phyloP scores from a whole-genome alignment of 2,888 invertebrate species.

The Latrodectus hesperus region DNA sequence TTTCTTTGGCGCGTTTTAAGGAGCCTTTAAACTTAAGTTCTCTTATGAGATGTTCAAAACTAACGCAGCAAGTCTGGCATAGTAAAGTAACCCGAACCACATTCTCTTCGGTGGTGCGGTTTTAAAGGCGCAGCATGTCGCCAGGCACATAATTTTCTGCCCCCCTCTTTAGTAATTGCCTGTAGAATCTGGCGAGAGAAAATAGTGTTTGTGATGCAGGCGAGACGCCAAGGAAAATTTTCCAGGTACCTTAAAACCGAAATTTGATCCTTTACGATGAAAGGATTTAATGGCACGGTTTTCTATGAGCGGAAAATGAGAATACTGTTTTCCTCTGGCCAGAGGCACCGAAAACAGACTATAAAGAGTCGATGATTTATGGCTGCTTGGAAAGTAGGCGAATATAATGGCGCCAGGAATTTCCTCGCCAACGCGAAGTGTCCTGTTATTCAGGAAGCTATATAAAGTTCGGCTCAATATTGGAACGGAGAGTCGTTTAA shows the following conservation, averaged over 20 bases:
- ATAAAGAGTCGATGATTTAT: slow-evolving; percentile 2
- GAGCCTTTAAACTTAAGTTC: too few relatives aligned
- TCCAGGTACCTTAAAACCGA: background rate
- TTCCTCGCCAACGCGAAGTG: too few relatives aligned
- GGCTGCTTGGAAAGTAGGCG: background rate
- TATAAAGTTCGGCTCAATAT: too few relatives aligned
- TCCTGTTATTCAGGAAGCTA: too few relatives aligned
- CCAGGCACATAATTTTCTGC: background rate
- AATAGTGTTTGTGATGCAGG: background rate
- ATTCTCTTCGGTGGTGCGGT: background rate
- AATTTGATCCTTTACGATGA: slow-evolving; percentile 2
- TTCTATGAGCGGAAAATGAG: slow-evolving; percentile 5
- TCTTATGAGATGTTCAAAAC: too few relatives aligned
- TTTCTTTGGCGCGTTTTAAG: too few relatives aligned
- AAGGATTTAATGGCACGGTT: slow-evolving; percentile 1
- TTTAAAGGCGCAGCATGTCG: background rate
- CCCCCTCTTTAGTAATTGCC: background rate
- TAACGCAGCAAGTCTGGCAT: too few relatives aligned
- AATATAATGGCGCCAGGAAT: background rate
- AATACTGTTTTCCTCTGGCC: background rate
- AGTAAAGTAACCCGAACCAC: too few relatives aligned
- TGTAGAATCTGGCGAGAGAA: background rate
- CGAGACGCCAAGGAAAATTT: background rate
- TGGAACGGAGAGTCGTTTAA: too few relatives aligned
- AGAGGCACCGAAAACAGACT: background rate